A percentile compares a stretch with the other conserved stretches of the same genome.
phyloP scores from a whole-genome alignment of 2,797 vertebrate genomes.

The Pyrocephalus nanus region DNA sequence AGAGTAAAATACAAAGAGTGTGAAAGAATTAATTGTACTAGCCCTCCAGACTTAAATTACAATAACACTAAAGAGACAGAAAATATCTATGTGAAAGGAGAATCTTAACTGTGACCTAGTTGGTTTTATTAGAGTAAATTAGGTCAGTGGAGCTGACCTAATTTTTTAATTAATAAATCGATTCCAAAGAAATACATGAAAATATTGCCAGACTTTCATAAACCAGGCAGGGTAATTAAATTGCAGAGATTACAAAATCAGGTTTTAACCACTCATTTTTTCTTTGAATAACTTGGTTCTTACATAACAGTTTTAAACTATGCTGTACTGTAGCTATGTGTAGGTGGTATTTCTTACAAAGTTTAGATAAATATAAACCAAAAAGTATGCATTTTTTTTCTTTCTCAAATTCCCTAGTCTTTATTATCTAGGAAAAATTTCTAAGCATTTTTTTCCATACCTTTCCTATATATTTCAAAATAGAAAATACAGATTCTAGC shows the following conservation, averaged over 20 bases:
- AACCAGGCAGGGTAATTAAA: background rate
- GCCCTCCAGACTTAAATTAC: slow-evolving; percentile 1
- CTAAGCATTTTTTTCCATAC: background rate
- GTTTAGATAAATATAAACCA: background rate
- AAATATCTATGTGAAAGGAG: background rate
- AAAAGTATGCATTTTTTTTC: background rate
- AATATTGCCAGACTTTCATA: slow-evolving; percentile 1
- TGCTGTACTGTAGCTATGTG: background rate
- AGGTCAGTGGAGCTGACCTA: slow-evolving; percentile 35
- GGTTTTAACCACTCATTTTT: background rate
- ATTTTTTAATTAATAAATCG: slow-evolving; percentile 60
- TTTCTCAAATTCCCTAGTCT: background rate
- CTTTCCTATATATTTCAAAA: background rate
- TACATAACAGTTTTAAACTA: background rate
- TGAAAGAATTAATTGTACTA: background rate
- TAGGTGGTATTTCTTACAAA: background rate
- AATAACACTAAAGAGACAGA: slow-evolving; percentile 7
- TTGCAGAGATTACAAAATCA: background rate
- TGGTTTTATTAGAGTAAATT: slow-evolving; percentile 55
- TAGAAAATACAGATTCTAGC: background rate
- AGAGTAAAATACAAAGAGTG: background rate
- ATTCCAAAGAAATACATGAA: slow-evolving; percentile 3
- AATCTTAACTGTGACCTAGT: slow-evolving; percentile 40
- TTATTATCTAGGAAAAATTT: background rate
- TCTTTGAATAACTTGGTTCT: background rate